phyloP scores from a whole-genome alignment of 2,113 vertebrate genomes.

The Coptodon bakossiorum region DNA sequence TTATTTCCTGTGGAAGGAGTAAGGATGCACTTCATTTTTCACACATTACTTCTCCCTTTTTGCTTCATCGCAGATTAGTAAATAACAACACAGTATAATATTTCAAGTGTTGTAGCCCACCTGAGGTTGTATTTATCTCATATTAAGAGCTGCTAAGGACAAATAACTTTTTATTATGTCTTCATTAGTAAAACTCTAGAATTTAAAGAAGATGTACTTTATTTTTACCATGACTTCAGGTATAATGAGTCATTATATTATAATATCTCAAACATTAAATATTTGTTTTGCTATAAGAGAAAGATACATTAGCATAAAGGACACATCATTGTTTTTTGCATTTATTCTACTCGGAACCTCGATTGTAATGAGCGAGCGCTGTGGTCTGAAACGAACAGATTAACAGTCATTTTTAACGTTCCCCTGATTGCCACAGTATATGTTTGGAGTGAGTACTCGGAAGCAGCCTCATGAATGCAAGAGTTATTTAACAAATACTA shows the following conservation, averaged over 20 bases:
- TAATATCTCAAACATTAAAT: neutral
- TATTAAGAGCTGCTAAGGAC: neutral
- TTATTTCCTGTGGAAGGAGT: neutral
- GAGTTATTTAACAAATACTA: constrained; percentile 62
- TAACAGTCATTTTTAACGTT: constrained; percentile 31
- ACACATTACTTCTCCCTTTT: neutral
- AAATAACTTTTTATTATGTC: neutral
- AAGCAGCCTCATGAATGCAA: constrained; percentile 46
- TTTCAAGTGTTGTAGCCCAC: neutral
- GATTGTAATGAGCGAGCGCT: neutral
- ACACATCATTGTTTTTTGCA: neutral
- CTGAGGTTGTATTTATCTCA: neutral
- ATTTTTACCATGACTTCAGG: neutral
- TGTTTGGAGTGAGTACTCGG: constrained; percentile 15
- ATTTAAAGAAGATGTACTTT: neutral
- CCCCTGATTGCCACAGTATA: constrained; percentile 36
- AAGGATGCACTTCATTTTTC: neutral
- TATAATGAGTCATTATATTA: neutral
- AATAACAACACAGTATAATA: neutral
- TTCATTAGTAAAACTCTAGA: neutral
- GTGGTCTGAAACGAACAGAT: constrained; percentile 1
- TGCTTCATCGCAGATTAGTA: neutral
- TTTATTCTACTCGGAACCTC: constrained; percentile 6
- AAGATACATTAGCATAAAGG: neutral
- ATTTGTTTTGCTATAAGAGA: neutral